Conservation (phyloP, 2,797 vertebrate species). For the Tapirus indicus region DNA sequence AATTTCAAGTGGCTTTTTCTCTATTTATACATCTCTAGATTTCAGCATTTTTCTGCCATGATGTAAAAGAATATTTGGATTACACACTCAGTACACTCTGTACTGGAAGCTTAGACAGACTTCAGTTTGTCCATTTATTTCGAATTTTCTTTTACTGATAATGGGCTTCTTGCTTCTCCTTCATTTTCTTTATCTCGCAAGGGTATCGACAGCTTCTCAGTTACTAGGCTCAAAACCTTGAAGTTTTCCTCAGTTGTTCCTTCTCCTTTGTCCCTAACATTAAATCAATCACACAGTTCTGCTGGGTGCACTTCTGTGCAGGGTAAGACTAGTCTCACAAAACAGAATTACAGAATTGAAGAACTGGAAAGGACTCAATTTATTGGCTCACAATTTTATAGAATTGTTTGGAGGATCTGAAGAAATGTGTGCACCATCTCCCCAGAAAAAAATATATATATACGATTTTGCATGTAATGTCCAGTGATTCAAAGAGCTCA, state of each 20-base stretch:
- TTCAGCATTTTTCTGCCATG: conserved; percentile 45
- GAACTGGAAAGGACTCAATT: conserved; percentile 8
- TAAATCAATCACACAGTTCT: background rate
- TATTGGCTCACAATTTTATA: background rate
- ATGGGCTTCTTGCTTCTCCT: background rate
- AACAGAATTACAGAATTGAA: background rate
- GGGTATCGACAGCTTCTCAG: conserved; percentile 24
- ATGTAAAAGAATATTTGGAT: conserved; percentile 40
- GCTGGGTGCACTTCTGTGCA: background rate
- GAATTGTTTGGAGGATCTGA: conserved; percentile 33
- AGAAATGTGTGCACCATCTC: background rate
- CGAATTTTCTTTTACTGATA: background rate
- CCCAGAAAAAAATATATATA: background rate
- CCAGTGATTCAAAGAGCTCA: background rate
- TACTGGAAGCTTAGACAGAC: background rate
- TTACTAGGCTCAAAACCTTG: conserved; percentile 4
- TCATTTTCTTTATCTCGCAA: conserved; percentile 14
- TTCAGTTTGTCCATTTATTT: conserved; percentile 20
- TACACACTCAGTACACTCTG: background rate
- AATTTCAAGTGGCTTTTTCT: conserved; percentile 53
- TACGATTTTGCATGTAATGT: background rate
- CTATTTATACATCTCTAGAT: conserved; percentile 1
- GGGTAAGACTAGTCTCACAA: background rate
- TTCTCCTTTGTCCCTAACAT: background rate
- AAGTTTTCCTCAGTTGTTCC: background rate